phyloP scores from a whole-genome alignment of 2,888 invertebrate genomes.

The Tupiocoris notatus region DNA sequence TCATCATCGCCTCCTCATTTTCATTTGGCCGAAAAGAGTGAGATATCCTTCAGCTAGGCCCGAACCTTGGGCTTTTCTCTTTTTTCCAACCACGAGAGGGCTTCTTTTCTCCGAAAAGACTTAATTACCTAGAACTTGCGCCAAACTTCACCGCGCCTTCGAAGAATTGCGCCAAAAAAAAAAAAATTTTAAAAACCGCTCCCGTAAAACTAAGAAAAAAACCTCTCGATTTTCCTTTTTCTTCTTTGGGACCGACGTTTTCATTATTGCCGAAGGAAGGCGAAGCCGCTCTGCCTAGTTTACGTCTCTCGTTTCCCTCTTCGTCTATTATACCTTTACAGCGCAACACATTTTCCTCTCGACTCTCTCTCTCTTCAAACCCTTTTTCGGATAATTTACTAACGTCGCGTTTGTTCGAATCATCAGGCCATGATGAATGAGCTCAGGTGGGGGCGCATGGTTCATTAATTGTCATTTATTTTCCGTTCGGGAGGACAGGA shows the following conservation, averaged over 20 bases:
- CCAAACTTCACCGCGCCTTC: background rate
- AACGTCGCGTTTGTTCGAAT: conserved; percentile 40
- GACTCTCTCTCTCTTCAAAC: background rate
- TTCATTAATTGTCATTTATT: conserved; percentile 43
- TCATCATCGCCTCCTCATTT: background rate
- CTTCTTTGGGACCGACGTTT: conserved; percentile 3
- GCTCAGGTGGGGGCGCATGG: conserved; percentile 36
- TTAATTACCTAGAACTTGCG: background rate
- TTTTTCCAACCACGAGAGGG: background rate
- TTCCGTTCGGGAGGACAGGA: conserved; percentile 32
- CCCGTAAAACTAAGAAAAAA: background rate
- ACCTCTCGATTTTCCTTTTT: background rate
- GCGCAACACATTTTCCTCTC: background rate
- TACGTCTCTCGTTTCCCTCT: background rate
- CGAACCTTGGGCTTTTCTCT: background rate
- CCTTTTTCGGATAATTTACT: conserved; percentile 16
- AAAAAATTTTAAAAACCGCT: too few relatives aligned
- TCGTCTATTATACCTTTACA: background rate
- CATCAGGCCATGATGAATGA: conserved; percentile 40
- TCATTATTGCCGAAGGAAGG: conserved; percentile 13
- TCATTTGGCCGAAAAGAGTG: background rate
- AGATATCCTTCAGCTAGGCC: background rate
- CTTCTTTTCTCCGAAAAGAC: background rate
- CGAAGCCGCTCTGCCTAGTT: background rate
- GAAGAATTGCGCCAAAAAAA: background rate